Conservation (phyloP, 2,113 vertebrate species). For the Felis catus region F.catus_Fca126_mat1.0 CM031427.1:31946501-31947000, state of each 20-base stretch:
- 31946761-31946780: constrained; percentile 66
- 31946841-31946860: background rate
- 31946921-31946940: constrained; percentile 74
- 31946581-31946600: constrained; percentile 44
- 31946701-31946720: background rate
- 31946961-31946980: constrained; percentile 64
- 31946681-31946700: background rate
- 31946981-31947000: constrained; percentile 70
- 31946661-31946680: no score
- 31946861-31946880: background rate
- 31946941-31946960: constrained; percentile 80
- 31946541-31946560: background rate
- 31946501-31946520: background rate
- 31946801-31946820: constrained; percentile 14
- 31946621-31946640: background rate
- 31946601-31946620: constrained; percentile 70
- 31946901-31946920: background rate
- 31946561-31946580: constrained; percentile 35
- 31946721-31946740: background rate
- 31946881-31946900: constrained; percentile 64
- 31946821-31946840: constrained; percentile 7
- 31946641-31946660: background rate
- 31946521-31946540: constrained; percentile 19
- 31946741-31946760: constrained; percentile 23
- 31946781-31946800: background rate